Conservation (phyloP, 2,888 invertebrate species). For the Acleris cristana region DNA sequence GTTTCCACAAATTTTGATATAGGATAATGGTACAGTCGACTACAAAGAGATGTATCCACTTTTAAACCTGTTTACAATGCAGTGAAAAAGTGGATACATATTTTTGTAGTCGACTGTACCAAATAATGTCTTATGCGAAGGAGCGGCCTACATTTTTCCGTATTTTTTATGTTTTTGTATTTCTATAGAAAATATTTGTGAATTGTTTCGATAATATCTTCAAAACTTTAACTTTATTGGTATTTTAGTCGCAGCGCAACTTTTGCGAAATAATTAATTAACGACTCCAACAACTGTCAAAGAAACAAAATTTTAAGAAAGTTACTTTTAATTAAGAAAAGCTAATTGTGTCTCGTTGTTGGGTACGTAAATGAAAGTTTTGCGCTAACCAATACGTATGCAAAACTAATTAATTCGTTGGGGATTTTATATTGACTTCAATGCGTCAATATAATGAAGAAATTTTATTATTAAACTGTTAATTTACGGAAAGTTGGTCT, state of each 20-base stretch:
- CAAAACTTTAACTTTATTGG: slow-evolving; percentile 15
- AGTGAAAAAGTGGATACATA: too few relatives aligned
- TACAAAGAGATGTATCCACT: too few relatives aligned
- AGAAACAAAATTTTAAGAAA: slow-evolving; percentile 29
- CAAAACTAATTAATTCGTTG: too few relatives aligned
- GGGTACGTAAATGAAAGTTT: slow-evolving; percentile 6
- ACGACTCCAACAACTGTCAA: slow-evolving; percentile 32
- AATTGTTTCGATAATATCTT: slow-evolving; percentile 9
- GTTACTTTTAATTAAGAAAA: slow-evolving; percentile 26
- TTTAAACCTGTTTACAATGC: too few relatives aligned
- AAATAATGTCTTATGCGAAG: neutral
- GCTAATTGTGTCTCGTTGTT: slow-evolving; percentile 12
- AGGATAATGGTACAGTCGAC: neutral
- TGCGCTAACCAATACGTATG: neutral
- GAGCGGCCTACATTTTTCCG: too few relatives aligned
- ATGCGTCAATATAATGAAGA: too few relatives aligned
- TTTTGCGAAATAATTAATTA: slow-evolving; percentile 37
- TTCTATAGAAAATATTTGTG: slow-evolving; percentile 2
- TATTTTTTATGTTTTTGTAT: too few relatives aligned
- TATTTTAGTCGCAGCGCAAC: slow-evolving; percentile 26
- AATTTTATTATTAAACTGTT: too few relatives aligned
- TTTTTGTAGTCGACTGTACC: neutral
- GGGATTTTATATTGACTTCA: too few relatives aligned
- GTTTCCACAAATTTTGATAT: slow-evolving; percentile 18
- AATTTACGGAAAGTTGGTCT: too few relatives aligned